Evolutionary conservation across 2,113 vertebrate genomes (phyloP), one percentile per base, ranked within the genome.

Genomic region (Tichodroma muraria): DNA sequence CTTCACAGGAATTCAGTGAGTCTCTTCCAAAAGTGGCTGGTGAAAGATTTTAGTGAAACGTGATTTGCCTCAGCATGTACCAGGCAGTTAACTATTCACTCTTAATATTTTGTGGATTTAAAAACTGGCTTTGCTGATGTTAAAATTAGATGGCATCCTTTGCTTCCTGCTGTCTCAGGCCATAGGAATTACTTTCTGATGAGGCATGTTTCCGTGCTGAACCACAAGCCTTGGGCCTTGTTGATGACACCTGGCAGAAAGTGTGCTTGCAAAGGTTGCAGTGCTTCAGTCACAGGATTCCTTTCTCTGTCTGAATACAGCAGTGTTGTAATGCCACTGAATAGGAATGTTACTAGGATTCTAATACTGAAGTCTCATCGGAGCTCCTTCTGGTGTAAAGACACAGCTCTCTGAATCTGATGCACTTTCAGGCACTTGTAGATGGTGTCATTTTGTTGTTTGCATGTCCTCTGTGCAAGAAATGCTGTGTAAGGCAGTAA

Each of bases 61-160:
- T 37, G 35, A 40, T 63, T 56, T 73, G 21, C 38, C 24, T 35
- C 21, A 30, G 1, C 0, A 0, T 16, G 18, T 52, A 15, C 28
- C 45, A 42, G 38, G 23, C n/a, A 19, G 22, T 49, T 79, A 84
- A 42, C n/a, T 70, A 13, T 61, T 69, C 68, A 45, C 42, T 59
- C 16, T 71, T 72, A 66, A 35, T 61, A 42, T 63, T 56, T 71
- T 64, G 30, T 87, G 28, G 13, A 72, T 65, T 75, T 76, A 50
- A 79, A 94, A 77, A 11, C 4, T n/a, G 20, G 9, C 61, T 59
- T 91, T 80, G 37, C 52, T 38, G 11, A 53, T 82, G 19, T 50
- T 88, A 72, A 82, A 79, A 49, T 85, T 33, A 57, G 45, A 31
- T 45, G 27, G 10, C 18, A 42, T 73, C 47, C 59, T 68, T 73